Base-by-base conservation (phyloP, 2,888 invertebrate genomes). In the Temnothorax rugatulus region DNA sequence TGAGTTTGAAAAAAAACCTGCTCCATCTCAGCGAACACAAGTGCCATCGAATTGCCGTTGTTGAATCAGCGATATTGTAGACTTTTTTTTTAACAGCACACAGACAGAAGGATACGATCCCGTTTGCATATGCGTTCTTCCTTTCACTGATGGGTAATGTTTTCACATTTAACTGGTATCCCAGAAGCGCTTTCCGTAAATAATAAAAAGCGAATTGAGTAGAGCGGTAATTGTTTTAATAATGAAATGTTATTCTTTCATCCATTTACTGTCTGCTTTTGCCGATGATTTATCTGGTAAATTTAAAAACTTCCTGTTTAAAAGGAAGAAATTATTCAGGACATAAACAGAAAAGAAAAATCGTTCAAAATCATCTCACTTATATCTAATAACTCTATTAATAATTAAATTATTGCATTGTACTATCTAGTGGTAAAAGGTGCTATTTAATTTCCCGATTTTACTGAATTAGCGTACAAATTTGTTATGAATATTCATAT, bases 11-110 rank as follows among this genome's bases (percentile, higher is more conserved):
- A 68, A 68, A 69, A 71, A 44, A 59, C 15, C 11, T 59, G 34
- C 47, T 71, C 13, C 21, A 61, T 57, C 69, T 59, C 57, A 44
- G 18, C 59, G 57, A 59, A 44, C 57, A 21, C 47, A 38, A 71
- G 59, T 71, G 38, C 21, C 34, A 11, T 59, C 47, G 57, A 59
- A 71, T 79, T 50, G 79, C 34, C 25, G 41, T 47, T 68, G 47
- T 68, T 29, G 66, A 29, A 68, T 68, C 66, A 29, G 47, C 57
- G 47, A 79, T 79, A 79, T 61, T 59, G 38, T 57, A 59, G n/a
- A 57, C 44, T 21, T 34, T 59, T 79, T 68, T 41, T 47, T 15
- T 13, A 81, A 71, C 25, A 3, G 4, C 21, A 34, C 18, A 13
- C 47, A 54, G 44, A 69, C 44, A 77, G 59, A 79, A 71, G 61